These are phyloP conservation scores for Aplysia californica DNA, from an alignment of 1,140 invertebrate genomes.

Conservation along the genomic window DNA sequence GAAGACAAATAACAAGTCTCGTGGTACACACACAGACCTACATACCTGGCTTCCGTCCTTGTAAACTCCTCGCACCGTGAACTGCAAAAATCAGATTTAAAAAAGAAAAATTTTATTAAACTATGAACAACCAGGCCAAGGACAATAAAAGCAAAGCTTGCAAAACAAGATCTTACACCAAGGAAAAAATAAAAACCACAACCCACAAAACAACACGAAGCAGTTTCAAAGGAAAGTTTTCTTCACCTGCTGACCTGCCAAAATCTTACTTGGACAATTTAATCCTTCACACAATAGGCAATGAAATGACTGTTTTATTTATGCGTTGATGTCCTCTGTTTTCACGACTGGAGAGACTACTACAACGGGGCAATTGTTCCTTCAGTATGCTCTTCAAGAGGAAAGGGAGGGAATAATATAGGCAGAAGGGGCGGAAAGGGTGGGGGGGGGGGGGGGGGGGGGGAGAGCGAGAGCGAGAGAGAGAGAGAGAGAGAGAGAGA, in stretches of 20 bases:
- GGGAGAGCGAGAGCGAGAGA: background rate
- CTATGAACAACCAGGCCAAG: background rate
- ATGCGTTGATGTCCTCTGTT: background rate
- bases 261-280: background rate
- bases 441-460: background rate
- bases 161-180: too few relatives aligned
- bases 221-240: too few relatives aligned
- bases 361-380: background rate
- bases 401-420: background rate
- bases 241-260: too few relatives aligned
- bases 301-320: background rate
- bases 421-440: background rate
- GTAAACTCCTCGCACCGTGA: constrained; percentile 49
- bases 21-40: background rate
- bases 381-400: background rate
- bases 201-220: too few relatives aligned
- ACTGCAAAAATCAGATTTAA: constrained; percentile 41
- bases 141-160: background rate
- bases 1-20: background rate
- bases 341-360: background rate
- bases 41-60: constrained; percentile 52
- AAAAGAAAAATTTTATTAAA: background rate
- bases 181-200: too few relatives aligned
- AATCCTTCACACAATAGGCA: background rate
- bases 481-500: background rate